Conservation (phyloP, 2,888 invertebrate species). For the Scaptodrosophila latifasciaeformis region DNA sequence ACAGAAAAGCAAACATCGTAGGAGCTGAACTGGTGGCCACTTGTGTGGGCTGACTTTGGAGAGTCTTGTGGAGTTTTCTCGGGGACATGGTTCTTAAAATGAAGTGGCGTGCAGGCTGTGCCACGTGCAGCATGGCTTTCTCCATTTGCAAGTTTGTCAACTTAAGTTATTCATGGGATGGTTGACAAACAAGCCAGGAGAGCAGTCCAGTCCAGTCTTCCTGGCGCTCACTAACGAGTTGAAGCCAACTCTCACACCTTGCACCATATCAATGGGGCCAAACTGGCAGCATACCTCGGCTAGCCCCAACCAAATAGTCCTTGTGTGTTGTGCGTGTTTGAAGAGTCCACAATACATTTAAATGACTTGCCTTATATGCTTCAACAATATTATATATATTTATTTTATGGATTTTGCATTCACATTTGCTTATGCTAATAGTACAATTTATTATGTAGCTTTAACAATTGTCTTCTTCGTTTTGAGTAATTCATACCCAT, state of each 20-base stretch:
- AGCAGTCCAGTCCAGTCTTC: no score
- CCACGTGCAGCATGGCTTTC: background rate
- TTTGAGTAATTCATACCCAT: background rate
- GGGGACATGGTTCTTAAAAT: constrained; percentile 17
- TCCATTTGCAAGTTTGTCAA: constrained; percentile 17
- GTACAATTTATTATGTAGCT: constrained; percentile 22
- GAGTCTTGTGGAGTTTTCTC: constrained; percentile 5
- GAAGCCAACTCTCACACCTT: background rate
- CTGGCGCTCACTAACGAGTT: constrained; percentile 7
- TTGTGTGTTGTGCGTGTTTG: background rate
- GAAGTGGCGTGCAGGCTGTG: constrained; percentile 19
- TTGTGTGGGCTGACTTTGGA: constrained; percentile 22
- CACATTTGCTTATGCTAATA: background rate
- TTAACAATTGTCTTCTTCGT: constrained; percentile 51
- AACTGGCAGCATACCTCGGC: background rate
- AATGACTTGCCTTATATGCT: background rate
- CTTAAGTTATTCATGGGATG: constrained; percentile 38
- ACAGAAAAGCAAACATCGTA: constrained; percentile 10
- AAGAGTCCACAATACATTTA: background rate
- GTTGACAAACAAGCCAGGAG: constrained; percentile 9
- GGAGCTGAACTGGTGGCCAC: constrained; percentile 45
- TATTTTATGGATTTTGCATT: no score
- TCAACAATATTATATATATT: constrained; percentile 1
- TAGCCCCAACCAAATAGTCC: no score
- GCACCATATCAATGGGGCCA: background rate